Conservation (phyloP, 2,797 vertebrate species). For the Sebastes goodei region DNA sequence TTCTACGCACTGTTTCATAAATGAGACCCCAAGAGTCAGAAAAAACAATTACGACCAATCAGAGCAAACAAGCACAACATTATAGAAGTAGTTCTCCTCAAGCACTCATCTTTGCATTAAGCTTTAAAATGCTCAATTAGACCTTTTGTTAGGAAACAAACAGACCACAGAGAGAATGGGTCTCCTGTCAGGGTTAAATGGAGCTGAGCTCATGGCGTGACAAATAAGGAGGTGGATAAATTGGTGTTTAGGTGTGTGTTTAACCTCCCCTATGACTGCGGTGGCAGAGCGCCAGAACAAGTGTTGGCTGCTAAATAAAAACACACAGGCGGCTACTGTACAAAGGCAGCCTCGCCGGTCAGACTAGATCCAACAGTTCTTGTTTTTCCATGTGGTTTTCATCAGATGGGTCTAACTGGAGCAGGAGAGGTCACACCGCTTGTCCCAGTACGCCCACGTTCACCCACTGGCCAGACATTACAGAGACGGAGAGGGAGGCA, state of each 20-base stretch:
- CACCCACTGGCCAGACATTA: conserved; percentile 1
- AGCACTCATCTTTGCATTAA: neutral
- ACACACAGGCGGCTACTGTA: neutral
- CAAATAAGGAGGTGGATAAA: conserved; percentile 41
- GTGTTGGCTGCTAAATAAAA: conserved; percentile 38
- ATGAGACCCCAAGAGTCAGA: neutral
- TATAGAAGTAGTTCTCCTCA: neutral
- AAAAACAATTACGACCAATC: neutral
- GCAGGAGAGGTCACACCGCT: neutral
- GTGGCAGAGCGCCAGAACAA: conserved; percentile 52
- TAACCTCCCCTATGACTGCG: conserved; percentile 40
- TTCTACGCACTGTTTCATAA: no score
- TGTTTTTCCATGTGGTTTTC: conserved; percentile 2
- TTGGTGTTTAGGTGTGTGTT: conserved; percentile 49
- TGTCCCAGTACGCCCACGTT: neutral
- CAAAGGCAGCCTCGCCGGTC: neutral
- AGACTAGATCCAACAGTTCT: neutral
- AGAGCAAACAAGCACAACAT: neutral
- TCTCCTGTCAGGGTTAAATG: neutral
- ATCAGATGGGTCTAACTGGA: neutral
- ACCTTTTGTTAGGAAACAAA: neutral
- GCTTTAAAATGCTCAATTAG: neutral
- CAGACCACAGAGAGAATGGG: neutral
- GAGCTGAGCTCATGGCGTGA: conserved; percentile 6
- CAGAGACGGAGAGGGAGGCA: neutral